Base-by-base conservation (phyloP, 2,797 vertebrate species). In the Thaleichthys pacificus region DNA sequence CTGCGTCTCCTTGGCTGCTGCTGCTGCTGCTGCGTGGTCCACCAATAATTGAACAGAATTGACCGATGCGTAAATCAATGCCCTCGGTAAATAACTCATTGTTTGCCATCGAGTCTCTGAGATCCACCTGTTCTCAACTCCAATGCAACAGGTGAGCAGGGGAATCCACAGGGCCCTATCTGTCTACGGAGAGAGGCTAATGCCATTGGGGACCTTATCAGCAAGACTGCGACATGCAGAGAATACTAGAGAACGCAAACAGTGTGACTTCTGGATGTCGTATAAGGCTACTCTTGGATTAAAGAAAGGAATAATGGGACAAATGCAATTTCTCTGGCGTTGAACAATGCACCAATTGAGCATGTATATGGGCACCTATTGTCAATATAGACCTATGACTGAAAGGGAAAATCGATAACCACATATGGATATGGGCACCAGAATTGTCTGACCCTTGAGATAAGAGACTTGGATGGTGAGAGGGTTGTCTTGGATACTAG, bases 401-500 rank as follows among this genome's bases (percentile, higher is more conserved):
- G 87, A 89, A 87, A 87, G 87, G 85, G 74, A 21, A 73, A 91
- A 95, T 95, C 93, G 89, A 95, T 95, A 89, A 74, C 70, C 73
- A 75, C 74, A 86, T 70, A 66, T 47, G 77, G 75, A 22, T 58
- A 67, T 78, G 81, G 74, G 74, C 49, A 70, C 80, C 81, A 86
- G 86, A 85, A 86, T 89, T 85, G 89, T 86, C 89, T 89, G 91
- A 89, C 86, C 85, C 79, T 78, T 49, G 79, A 94, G 94, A 95
- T 95, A 94, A 95, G 91, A 84, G 70, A 77, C 85, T 79, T 78
- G 73, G 64, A 82, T 84, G 80, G 54, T 77, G 80, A 81, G 75
- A 70, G 79, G 84, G 94, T 94, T 93, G 93, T 91, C 94, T 91
- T 92, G 93, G 93, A 82, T 89, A 95, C 91, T 42, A 77, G 85